Percentiles rank a stretch among this genome's conserved stretches.
Conservation (phyloP, 1,140 invertebrate species). For the Leptonema lineaticorne region DNA sequence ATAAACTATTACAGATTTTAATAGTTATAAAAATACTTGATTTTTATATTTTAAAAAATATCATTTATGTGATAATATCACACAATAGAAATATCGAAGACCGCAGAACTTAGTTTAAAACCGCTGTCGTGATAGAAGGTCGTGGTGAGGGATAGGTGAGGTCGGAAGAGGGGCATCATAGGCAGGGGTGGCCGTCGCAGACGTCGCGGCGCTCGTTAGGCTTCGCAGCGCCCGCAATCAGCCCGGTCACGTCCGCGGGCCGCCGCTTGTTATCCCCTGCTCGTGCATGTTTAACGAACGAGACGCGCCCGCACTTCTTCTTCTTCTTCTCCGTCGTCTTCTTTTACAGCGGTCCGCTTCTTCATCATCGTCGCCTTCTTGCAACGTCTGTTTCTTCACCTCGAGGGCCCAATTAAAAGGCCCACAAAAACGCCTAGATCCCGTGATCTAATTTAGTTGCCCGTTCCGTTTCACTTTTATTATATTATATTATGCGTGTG, state of each 20-base stretch:
- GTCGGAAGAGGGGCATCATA: background rate
- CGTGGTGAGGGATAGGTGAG: slow-evolving; percentile 28
- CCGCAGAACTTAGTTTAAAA: too few relatives aligned
- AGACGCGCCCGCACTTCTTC: slow-evolving; percentile 11
- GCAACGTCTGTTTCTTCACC: slow-evolving; percentile 4
- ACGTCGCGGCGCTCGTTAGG: slow-evolving; percentile 39
- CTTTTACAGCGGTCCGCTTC: background rate
- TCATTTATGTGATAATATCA: too few relatives aligned
- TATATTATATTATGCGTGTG: too few relatives aligned
- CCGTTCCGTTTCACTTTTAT: too few relatives aligned
- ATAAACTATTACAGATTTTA: too few relatives aligned
- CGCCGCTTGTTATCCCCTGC: slow-evolving; percentile 33
- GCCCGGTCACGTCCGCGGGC: slow-evolving; percentile 38
- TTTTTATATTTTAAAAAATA: too few relatives aligned
- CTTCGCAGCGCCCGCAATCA: slow-evolving; percentile 34
- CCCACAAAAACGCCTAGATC: slow-evolving; percentile 9
- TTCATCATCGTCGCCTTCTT: background rate
- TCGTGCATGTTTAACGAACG: slow-evolving; percentile 35
- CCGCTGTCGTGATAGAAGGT: too few relatives aligned
- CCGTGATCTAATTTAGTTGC: slow-evolving; percentile 8
- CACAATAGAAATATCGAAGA: too few relatives aligned
- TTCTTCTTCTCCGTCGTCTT: background rate
- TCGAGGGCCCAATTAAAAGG: slow-evolving; percentile 30
- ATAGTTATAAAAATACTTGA: too few relatives aligned
- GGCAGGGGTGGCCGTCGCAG: slow-evolving; percentile 24